phyloP scores from a whole-genome alignment of 2,888 invertebrate genomes.

The Lasioglossum figueresi region DNA sequence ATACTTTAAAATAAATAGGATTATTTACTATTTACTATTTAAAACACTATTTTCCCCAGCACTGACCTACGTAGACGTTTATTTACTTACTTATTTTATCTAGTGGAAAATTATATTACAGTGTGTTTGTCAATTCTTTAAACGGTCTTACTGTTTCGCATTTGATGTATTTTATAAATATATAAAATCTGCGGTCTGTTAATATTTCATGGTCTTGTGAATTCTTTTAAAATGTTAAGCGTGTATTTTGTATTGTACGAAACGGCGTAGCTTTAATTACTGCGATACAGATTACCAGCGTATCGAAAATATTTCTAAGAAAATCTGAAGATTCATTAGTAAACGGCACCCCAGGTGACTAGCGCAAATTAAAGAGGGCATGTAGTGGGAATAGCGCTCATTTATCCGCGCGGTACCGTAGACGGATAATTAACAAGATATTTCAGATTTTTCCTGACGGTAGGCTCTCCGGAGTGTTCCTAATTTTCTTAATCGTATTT shows the following conservation, averaged over 20 bases:
- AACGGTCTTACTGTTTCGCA: neutral
- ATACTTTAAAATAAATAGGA: too few species aligned
- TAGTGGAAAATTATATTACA: too few species aligned
- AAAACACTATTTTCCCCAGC: too few species aligned
- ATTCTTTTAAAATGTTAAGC: neutral
- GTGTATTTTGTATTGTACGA: neutral
- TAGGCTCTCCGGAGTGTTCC: neutral
- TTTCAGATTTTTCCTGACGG: neutral
- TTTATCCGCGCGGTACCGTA: slow-evolving; percentile 1
- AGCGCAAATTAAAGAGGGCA: neutral
- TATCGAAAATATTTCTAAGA: neutral
- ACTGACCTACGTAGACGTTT: neutral
- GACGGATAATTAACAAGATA: slow-evolving; percentile 8
- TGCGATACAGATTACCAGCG: neutral
- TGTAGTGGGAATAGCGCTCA: slow-evolving; percentile 11
- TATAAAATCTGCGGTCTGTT: neutral
- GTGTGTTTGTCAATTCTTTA: too few species aligned
- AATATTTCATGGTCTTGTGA: neutral
- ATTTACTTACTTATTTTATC: neutral
- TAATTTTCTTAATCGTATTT: neutral
- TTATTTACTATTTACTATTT: too few species aligned
- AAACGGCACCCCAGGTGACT: neutral
- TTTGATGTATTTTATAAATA: neutral
- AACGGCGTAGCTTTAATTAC: neutral
- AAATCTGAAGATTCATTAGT: neutral